Base-by-base conservation (phyloP, 2,113 vertebrate species). In the Lophius piscatorius region DNA sequence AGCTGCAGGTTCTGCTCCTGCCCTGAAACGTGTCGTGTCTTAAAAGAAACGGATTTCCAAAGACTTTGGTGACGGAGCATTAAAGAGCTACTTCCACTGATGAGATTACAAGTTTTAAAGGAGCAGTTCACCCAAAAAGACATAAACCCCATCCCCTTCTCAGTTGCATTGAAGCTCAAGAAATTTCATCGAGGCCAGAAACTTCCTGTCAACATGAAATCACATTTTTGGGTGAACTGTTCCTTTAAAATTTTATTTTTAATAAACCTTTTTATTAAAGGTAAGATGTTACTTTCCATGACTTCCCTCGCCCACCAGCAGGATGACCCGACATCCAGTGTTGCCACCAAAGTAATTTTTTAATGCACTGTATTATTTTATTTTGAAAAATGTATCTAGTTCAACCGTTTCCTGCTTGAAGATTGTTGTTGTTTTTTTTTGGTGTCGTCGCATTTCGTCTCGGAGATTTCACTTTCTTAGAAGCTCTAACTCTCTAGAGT, bases 301-400 rank as follows among this genome's bases (percentile, higher is more conserved):
- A 40, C 26, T 33, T 68, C 62, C 36, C 20, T 52, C 10, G 28
- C 62, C 59, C 63, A 76, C 22, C 46, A 62, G 63, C 18, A 47
- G 67, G 67, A 55, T 5, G 12, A 56, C 20, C 11, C 16, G 58
- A 74, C 51, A 29, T 54, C 52, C 45, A 42, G 65, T 56, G 50
- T 76, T 83, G 29, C 80, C 69, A 78, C 70, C 81, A 81, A 84
- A 81, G 68, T 78, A 17, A 74, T 85, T 82, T 78, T 81, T 81
- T 74, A 29, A 91, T 91, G 90, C 90, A 92, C 90, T 91, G 90
- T 90, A 89, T n/a, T n/a, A n/a, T 40, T 88, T 87, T 63, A 55
- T 54, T 64, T 67, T 66, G 49, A n/a, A 29, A 18, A 46, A 21
- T 24, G 61, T 68, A 68, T 67, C 59, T 60, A 48, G 21, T 62